Evolutionary conservation across 2,113 vertebrate genomes (phyloP).

Genomic region (Ahaetulla prasina): DNA sequence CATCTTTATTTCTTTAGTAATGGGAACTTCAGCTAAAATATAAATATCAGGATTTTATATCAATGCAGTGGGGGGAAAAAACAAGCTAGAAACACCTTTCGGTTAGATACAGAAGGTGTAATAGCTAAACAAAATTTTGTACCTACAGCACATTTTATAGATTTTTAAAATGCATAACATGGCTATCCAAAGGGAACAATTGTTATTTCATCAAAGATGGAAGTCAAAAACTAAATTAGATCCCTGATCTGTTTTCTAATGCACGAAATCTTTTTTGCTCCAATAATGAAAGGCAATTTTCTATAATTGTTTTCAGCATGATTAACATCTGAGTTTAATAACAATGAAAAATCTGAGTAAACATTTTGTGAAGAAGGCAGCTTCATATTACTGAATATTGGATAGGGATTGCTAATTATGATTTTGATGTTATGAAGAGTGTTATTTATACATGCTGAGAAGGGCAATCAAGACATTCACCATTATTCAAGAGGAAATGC

Average conservation of each 20-base stretch:
- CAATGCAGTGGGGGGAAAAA: neutral
- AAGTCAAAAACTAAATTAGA: accelerated
- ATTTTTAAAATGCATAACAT: neutral
- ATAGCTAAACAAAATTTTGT: neutral
- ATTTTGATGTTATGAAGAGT: neutral
- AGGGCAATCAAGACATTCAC: neutral
- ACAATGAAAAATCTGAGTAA: neutral
- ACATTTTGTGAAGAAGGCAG: neutral
- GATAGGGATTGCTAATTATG: neutral
- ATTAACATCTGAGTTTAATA: neutral
- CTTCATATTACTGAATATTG: neutral
- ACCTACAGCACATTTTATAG: neutral
- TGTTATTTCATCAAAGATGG: accelerated
- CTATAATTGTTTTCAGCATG: neutral
- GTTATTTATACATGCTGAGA: neutral
- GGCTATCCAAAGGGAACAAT: neutral
- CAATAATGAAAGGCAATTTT: neutral
- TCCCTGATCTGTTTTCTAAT: neutral
- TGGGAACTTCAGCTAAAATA: constrained; percentile 28
- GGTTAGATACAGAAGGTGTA: neutral
- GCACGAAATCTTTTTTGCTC: neutral
- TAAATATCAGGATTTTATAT: neutral
- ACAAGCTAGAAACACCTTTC: neutral
- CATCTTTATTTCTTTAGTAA: constrained; percentile 24
- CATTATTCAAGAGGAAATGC: neutral